These are phyloP conservation scores for Mycalesis mineus DNA, from an alignment of 2,888 invertebrate genomes.

Conservation along the genomic window DNA sequence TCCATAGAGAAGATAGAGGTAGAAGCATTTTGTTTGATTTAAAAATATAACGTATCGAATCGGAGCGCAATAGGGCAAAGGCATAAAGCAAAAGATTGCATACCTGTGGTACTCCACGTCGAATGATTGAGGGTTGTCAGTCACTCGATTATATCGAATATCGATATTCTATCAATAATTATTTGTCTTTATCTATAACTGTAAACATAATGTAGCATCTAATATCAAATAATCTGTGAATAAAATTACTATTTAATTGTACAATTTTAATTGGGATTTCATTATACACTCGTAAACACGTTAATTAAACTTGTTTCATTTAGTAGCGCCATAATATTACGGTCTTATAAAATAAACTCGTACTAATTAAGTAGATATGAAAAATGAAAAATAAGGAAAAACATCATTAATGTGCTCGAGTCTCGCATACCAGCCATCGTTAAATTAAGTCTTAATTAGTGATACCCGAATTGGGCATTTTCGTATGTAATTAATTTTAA, in stretches of 20 bases:
- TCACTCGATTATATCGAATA: conserved; percentile 30
- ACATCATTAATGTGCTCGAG: conserved; percentile 20
- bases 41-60: conserved; percentile 36
- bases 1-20: not conserved
- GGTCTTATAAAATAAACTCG: conserved; percentile 22
- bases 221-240: not conserved
- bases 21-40: conserved; percentile 15
- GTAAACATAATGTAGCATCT: not conserved
- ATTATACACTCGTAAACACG: conserved; percentile 16
- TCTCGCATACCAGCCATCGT: conserved; percentile 17
- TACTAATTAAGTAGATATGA: conserved; percentile 27
- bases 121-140: conserved; percentile 44
- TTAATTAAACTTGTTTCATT: conserved; percentile 21
- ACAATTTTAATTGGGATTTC: conserved; percentile 13
- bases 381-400: conserved; percentile 27
- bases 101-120: conserved; percentile 53
- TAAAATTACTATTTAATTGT: not conserved
- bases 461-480: conserved; percentile 27
- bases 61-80: conserved; percentile 59
- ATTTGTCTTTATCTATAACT: not conserved
- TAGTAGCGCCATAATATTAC: conserved; percentile 14
- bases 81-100: conserved; percentile 62
- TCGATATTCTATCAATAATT: conserved; percentile 46
- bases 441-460: conserved; percentile 31
- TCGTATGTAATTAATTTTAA: conserved; percentile 28